Conservation (phyloP, 1,140 invertebrate genomes). For the Solen grandis region DNA sequence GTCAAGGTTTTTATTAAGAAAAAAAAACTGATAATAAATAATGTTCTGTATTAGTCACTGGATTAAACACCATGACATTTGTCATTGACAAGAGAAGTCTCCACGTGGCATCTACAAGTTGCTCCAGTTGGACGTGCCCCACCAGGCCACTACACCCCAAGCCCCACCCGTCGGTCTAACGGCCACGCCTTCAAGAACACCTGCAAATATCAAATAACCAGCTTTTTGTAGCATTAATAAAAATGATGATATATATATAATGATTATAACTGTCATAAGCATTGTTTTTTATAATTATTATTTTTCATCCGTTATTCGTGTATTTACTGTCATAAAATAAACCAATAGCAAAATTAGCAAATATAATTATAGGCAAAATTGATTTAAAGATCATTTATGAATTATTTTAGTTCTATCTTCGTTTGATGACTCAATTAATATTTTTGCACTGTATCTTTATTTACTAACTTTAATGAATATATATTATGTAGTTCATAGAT, state of each 20-base stretch:
- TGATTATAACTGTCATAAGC: not conserved
- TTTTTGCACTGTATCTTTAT: not conserved
- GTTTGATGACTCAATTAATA: too few species aligned
- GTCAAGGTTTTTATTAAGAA: too few species aligned
- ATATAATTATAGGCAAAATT: too few species aligned
- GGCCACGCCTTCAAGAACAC: constrained; percentile 31
- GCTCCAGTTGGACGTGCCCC: constrained; percentile 36
- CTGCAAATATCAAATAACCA: not conserved
- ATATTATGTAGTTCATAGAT: not conserved
- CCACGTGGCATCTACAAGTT: not conserved
- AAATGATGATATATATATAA: not conserved
- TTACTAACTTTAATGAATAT: not conserved
- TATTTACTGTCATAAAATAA: not conserved
- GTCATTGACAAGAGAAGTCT: not conserved
- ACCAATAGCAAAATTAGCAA: not conserved
- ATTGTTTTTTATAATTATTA: not conserved
- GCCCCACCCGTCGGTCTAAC: constrained; percentile 6
- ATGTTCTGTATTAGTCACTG: too few species aligned
- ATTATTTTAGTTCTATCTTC: too few species aligned
- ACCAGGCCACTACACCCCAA: constrained; percentile 34
- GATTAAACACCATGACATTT: not conserved
- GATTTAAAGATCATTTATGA: too few species aligned
- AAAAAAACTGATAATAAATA: too few species aligned
- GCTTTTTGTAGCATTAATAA: not conserved
- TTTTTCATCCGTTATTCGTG: not conserved